Evolutionary conservation across 2,797 vertebrate species (phyloP).

Genomic region (Dendrocincla fuliginosa): DNA sequence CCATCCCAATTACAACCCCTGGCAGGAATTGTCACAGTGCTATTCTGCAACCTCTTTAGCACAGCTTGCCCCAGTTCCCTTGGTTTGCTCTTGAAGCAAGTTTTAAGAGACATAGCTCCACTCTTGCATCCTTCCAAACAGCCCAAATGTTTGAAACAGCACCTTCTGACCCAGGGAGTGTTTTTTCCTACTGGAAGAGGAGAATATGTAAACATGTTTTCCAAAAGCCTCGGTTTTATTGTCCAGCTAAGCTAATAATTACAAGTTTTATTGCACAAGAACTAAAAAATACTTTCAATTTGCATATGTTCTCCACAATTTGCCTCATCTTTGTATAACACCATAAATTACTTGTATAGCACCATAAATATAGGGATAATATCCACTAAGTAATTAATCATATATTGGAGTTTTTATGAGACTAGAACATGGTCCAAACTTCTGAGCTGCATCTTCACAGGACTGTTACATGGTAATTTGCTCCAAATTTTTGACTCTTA

Average conservation of each 20-base stretch:
- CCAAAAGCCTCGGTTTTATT: neutral
- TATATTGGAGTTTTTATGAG: neutral
- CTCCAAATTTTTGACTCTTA: neutral
- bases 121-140: neutral
- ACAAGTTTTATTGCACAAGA: neutral
- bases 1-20: neutral
- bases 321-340: neutral
- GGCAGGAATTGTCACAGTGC: neutral
- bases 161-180: neutral
- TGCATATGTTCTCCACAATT: neutral
- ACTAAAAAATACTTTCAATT: neutral
- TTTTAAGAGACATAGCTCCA: neutral
- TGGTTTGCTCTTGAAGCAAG: neutral
- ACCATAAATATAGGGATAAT: neutral
- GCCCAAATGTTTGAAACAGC: neutral
- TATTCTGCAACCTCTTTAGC: neutral
- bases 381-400: neutral
- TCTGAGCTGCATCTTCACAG: neutral
- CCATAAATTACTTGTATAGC: neutral
- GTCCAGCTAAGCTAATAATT: neutral
- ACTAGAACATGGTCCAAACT: neutral
- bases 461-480: neutral
- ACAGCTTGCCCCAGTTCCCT: neutral
- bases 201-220: neutral
- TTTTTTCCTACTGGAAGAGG: neutral